Percentiles rank a stretch among this genome's conserved stretches.
These are phyloP conservation scores for Thaumetopoea pityocampa DNA, from an alignment of 1,140 invertebrate species.

Conservation along the genomic window DNA sequence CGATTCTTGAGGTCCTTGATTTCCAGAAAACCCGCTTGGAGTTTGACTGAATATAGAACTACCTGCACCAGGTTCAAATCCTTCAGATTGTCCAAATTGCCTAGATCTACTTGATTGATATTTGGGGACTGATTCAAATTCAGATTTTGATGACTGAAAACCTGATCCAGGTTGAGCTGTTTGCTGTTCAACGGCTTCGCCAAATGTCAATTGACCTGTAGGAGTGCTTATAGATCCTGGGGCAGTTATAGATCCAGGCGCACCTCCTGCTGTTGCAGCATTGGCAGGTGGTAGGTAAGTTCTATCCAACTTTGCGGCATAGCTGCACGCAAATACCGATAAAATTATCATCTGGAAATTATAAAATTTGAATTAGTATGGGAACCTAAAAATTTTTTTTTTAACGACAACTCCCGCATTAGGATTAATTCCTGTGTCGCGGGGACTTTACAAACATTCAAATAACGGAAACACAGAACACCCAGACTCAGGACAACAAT, in stretches of 20 bases:
- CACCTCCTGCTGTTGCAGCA: constrained; percentile 75
- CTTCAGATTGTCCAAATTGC: constrained; percentile 2
- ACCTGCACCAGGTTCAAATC: constrained; percentile 1
- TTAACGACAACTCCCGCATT: not conserved
- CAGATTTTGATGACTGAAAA: too few species aligned
- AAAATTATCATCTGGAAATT: constrained; percentile 58
- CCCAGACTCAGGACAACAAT: too few species aligned
- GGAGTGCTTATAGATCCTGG: constrained; percentile 44
- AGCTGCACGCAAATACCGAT: constrained; percentile 51
- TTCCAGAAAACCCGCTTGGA: constrained; percentile 14
- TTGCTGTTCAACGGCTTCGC: not conserved
- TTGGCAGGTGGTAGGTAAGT: constrained; percentile 78
- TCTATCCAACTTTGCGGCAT: constrained; percentile 77
- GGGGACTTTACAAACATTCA: too few species aligned
- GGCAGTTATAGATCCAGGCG: too few species aligned
- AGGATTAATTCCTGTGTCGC: too few species aligned
- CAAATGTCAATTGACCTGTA: constrained; percentile 8
- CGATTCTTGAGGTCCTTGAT: constrained; percentile 18
- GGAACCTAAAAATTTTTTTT: not conserved
- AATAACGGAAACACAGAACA: too few species aligned
- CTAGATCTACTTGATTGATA: too few species aligned
- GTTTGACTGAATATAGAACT: constrained; percentile 8
- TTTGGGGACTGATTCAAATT: too few species aligned
- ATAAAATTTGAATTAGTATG: constrained; percentile 1
- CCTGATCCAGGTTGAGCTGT: not conserved